phyloP scores from a whole-genome alignment of 1,140 invertebrate genomes.

The Sarcophaga peregrina region DNA sequence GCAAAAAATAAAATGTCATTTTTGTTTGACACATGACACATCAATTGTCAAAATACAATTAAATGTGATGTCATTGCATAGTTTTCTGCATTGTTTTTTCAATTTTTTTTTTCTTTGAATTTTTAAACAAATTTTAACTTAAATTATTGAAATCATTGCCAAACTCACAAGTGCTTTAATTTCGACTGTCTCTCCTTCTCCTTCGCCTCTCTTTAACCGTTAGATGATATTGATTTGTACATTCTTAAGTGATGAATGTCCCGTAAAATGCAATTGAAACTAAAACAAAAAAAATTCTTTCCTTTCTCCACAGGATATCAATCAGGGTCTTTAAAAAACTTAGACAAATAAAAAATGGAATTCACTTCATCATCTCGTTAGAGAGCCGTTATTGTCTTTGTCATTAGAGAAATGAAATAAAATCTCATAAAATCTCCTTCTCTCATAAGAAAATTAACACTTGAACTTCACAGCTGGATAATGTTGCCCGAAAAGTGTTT shows the following conservation, averaged over 20 bases:
- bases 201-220: background rate
- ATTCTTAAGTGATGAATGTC: constrained; percentile 10
- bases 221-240: background rate
- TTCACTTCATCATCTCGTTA: constrained; percentile 1
- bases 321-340: constrained; percentile 7
- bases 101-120: too few relatives aligned
- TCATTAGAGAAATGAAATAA: constrained; percentile 16
- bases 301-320: constrained; percentile 29
- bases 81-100: background rate
- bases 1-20: constrained; percentile 50
- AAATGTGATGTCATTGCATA: background rate
- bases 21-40: constrained; percentile 57
- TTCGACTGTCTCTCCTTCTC: too few relatives aligned
- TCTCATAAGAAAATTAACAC: constrained; percentile 33
- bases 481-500: background rate
- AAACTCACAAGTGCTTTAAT: background rate
- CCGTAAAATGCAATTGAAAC: background rate
- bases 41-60: constrained; percentile 64
- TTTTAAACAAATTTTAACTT: too few relatives aligned
- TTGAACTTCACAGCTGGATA: constrained; percentile 37
- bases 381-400: background rate
- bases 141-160: background rate
- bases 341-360: background rate
- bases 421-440: background rate
- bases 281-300: constrained; percentile 2